Percentiles rank a stretch among this genome's conserved stretches.
Conservation (phyloP, 1,140 invertebrate genomes). For the Pseudomyrmex concolor region DNA sequence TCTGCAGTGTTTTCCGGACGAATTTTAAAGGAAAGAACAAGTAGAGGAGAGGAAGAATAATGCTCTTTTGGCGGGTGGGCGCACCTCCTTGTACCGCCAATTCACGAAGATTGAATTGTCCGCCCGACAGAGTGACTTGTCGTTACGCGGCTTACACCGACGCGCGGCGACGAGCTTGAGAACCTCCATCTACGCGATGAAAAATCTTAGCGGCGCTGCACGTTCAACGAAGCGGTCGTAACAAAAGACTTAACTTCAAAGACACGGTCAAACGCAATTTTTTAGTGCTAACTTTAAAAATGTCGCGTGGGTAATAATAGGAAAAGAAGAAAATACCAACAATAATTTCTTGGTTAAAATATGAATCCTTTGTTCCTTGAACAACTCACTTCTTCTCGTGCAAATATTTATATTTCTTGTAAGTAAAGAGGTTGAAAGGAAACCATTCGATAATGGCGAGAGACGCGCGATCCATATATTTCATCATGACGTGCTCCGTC, state of each 20-base stretch:
- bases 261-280: background rate
- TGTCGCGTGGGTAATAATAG: background rate
- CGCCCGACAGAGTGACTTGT: slow-evolving; percentile 61
- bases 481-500: background rate
- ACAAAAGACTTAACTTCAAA: slow-evolving; percentile 3
- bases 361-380: background rate
- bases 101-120: slow-evolving; percentile 72
- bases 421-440: background rate
- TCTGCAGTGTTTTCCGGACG: slow-evolving; percentile 27
- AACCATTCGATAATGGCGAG: background rate
- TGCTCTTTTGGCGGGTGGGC: slow-evolving; percentile 60
- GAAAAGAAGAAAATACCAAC: background rate
- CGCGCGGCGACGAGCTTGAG: slow-evolving; percentile 21
- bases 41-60: slow-evolving; percentile 63
- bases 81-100: slow-evolving; percentile 47
- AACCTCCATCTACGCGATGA: slow-evolving; percentile 23
- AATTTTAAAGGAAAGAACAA: slow-evolving; percentile 55
- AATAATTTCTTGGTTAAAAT: background rate
- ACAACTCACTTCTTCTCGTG: background rate
- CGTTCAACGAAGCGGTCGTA: slow-evolving; percentile 21
- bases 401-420: background rate
- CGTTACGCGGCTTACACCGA: slow-evolving; percentile 61
- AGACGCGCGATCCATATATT: background rate
- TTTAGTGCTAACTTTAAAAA: slow-evolving; percentile 14
- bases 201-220: slow-evolving; percentile 33